Evolutionary conservation across 2,888 invertebrate species (phyloP).

Genomic region (Erebia epiphron): DNA sequence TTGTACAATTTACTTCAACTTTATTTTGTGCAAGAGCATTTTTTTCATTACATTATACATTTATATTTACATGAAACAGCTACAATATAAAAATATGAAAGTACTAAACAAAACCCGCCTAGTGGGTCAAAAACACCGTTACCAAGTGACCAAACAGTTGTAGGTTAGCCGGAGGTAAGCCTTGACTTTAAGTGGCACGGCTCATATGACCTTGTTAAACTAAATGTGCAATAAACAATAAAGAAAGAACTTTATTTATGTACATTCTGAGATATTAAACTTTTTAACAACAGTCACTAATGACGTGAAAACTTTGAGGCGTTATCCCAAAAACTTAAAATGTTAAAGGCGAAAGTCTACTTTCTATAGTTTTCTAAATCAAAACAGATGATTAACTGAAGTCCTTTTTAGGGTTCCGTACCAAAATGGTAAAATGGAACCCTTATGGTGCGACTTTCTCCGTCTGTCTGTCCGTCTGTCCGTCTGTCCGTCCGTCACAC

Average conservation of each 20-base stretch:
- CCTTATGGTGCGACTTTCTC: too few species aligned
- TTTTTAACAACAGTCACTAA: slow-evolving; percentile 1
- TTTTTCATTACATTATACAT: too few species aligned
- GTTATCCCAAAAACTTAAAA: slow-evolving; percentile 11
- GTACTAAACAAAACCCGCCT: slow-evolving; percentile 29
- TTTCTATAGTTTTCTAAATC: slow-evolving; percentile 1
- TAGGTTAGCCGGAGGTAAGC: slow-evolving; percentile 28
- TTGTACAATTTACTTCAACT: too few species aligned
- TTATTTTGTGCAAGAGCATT: too few species aligned
- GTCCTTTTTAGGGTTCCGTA: too few species aligned
- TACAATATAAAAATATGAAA: slow-evolving; percentile 10
- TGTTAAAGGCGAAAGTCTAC: slow-evolving; percentile 10
- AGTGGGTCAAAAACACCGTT: slow-evolving; percentile 37
- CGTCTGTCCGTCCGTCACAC: too few species aligned
- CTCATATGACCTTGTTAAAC: slow-evolving; percentile 34
- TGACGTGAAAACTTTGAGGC: not conserved
- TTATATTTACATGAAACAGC: too few species aligned
- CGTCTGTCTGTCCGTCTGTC: too few species aligned
- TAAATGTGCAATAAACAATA: slow-evolving; percentile 40
- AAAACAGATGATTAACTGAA: too few species aligned
- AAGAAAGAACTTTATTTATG: slow-evolving; percentile 21
- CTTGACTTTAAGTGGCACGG: slow-evolving; percentile 32
- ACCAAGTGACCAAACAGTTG: slow-evolving; percentile 33
- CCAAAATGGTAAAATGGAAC: too few species aligned
- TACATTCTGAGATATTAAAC: slow-evolving; percentile 9